Evolutionary conservation across 2,888 invertebrate genomes (phyloP).

Genomic region (Pachliopta kotzebuea): DNA sequence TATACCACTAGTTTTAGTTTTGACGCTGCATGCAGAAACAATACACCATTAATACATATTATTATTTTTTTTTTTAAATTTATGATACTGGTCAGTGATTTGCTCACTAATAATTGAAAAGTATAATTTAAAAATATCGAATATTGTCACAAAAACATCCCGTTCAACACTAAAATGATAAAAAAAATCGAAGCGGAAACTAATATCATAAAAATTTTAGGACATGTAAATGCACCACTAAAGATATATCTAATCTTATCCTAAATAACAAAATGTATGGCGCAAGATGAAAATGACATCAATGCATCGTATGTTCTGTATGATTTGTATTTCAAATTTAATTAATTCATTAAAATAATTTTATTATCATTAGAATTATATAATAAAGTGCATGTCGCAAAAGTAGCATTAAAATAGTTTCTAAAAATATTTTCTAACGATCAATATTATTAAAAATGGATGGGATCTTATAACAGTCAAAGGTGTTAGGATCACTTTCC

Average conservation of each 20-base stretch:
- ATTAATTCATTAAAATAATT: no score
- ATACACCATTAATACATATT: neutral
- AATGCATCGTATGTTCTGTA: neutral
- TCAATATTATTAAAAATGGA: neutral
- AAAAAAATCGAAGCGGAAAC: neutral
- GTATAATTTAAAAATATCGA: neutral
- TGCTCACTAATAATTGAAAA: neutral
- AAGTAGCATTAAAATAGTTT: no score
- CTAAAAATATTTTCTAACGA: neutral
- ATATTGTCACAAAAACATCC: neutral
- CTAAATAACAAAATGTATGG: neutral
- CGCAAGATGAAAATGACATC: neutral
- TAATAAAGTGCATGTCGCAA: no score
- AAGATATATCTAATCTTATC: neutral
- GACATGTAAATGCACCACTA: neutral
- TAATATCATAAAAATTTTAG: neutral
- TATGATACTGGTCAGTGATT: neutral
- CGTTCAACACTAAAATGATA: neutral
- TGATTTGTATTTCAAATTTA: neutral
- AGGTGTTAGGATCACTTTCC: no score
- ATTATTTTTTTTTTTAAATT: neutral
- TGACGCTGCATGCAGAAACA: neutral
- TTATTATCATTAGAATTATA: no score
- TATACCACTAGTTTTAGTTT: neutral
- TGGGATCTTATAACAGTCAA: neutral